Percentiles rank a stretch among this genome's conserved stretches.
Conservation (phyloP, 92 coral and sea anemone genomes). For the Parazoanthus swiftii region DNA sequence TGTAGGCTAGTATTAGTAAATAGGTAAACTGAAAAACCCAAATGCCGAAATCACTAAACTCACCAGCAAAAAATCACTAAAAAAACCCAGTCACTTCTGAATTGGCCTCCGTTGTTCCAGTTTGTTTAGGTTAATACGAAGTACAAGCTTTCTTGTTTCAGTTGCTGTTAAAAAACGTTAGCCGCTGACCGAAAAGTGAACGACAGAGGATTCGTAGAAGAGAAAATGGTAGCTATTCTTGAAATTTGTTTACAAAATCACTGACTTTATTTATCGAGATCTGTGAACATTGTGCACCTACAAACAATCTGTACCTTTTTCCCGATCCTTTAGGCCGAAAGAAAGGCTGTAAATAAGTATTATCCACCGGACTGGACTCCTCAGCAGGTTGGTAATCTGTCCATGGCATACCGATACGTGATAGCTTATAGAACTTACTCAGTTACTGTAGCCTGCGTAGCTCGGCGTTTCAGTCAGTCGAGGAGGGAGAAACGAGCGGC, state of each 20-base stretch:
- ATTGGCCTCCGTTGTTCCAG: no score
- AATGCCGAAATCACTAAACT: no score
- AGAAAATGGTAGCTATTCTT: constrained; percentile 13
- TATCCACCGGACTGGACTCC: constrained; percentile 99
- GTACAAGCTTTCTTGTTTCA: not conserved
- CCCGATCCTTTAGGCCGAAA: constrained; percentile 73
- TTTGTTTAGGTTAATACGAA: constrained; percentile 10
- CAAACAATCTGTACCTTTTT: not conserved
- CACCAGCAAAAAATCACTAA: no score
- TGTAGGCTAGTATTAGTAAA: no score
- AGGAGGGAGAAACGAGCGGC: no score
- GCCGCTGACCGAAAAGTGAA: constrained; percentile 29
- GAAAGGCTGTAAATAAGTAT: constrained; percentile 94
- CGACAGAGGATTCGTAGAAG: not conserved
- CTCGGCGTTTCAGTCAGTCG: no score
- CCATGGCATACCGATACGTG: not conserved
- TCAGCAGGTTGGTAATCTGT: constrained; percentile 58
- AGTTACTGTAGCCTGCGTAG: no score
- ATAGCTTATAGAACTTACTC: no score
- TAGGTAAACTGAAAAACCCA: no score
- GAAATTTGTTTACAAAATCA: not conserved
- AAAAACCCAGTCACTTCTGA: no score
- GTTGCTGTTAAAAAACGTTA: not conserved
- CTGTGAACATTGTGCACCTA: not conserved
- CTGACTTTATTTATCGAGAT: not conserved